Conservation (phyloP, 2,888 invertebrate species). For the Pollenia angustigena region DNA sequence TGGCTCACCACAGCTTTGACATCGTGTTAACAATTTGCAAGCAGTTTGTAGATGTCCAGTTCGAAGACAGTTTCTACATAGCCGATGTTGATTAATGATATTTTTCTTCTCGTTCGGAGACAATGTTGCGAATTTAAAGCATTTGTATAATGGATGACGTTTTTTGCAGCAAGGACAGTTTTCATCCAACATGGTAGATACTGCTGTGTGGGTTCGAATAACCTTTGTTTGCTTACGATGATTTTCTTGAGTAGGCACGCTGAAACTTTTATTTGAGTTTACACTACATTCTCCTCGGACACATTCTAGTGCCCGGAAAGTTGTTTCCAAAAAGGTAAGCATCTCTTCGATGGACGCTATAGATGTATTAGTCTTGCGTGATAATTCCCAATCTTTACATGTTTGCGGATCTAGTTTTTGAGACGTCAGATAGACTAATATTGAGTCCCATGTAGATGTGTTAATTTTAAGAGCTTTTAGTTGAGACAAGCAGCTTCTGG, state of each 20-base stretch:
- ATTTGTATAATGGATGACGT: slow-evolving; percentile 61
- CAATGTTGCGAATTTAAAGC: slow-evolving; percentile 56
- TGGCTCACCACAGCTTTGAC: slow-evolving; percentile 33
- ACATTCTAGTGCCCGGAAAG: slow-evolving; percentile 59
- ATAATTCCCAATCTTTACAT: slow-evolving; percentile 14
- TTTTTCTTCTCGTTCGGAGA: slow-evolving; percentile 47
- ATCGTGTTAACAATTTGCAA: slow-evolving; percentile 27
- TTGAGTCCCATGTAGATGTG: not conserved
- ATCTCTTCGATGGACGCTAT: slow-evolving; percentile 44
- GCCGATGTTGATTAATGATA: slow-evolving; percentile 42
- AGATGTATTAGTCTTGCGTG: slow-evolving; percentile 9
- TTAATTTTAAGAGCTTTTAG: slow-evolving; percentile 16
- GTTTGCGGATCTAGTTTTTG: not conserved
- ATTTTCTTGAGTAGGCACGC: not conserved
- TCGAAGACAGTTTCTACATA: slow-evolving; percentile 59
- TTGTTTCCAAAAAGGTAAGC: slow-evolving; percentile 52
- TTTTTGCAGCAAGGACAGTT: slow-evolving; percentile 46
- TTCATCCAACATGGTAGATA: slow-evolving; percentile 1
- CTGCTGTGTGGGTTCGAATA: slow-evolving; percentile 23
- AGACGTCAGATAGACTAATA: not conserved
- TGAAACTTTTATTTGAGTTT: not conserved
- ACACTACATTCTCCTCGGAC: not conserved
- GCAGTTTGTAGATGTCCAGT: slow-evolving; percentile 50
- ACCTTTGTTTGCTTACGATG: slow-evolving; percentile 3
- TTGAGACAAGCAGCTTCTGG: slow-evolving; percentile 45